phyloP scores from a whole-genome alignment of 1,140 invertebrate species.

The Acyrthosiphon pisum region DNA sequence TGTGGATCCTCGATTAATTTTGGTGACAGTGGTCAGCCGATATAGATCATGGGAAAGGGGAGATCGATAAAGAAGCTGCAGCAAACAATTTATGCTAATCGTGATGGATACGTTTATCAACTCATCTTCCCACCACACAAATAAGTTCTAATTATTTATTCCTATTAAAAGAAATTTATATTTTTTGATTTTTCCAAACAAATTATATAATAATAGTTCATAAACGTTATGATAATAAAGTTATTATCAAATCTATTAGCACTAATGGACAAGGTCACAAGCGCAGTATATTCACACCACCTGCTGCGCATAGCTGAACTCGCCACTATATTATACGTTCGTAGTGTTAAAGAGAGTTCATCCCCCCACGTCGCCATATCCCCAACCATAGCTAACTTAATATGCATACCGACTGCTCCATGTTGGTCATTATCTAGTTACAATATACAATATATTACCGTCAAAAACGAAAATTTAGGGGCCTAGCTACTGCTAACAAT shows the following conservation, averaged over 20 bases:
- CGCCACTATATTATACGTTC: neutral
- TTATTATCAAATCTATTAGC: no score
- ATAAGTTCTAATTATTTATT: no score
- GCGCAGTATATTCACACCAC: neutral
- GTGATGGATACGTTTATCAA: neutral
- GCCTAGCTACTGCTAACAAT: no score
- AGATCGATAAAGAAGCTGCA: neutral
- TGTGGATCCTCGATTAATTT: neutral
- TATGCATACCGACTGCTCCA: neutral
- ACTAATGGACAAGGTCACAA: no score
- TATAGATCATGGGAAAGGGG: neutral
- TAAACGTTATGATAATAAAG: no score
- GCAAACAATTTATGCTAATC: neutral
- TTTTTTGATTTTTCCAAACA: no score
- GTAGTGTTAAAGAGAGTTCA: neutral
- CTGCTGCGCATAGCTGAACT: neutral
- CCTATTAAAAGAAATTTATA: no score
- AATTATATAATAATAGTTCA: no score
- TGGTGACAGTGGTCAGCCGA: neutral
- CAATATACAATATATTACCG: neutral
- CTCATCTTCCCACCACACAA: neutral
- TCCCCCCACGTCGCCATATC: neutral
- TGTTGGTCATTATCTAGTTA: neutral
- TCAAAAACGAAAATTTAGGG: neutral
- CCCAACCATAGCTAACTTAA: neutral